phyloP scores from a whole-genome alignment of 64 coral and sea anemone genomes.

The Montipora cactus region DNA sequence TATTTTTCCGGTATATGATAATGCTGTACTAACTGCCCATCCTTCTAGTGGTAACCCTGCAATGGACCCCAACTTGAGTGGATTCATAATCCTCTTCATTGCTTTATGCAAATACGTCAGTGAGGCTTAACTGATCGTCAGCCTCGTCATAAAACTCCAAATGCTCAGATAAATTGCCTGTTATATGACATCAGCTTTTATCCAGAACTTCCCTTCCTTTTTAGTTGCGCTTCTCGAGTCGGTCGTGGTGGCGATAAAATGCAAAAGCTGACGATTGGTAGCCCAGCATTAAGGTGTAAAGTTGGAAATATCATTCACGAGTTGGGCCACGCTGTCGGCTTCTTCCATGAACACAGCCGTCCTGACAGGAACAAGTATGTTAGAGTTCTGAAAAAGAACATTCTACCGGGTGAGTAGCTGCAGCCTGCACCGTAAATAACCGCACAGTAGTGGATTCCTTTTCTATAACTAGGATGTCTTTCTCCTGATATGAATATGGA shows the following conservation, averaged over 20 bases:
- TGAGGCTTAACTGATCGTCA: too few relatives aligned
- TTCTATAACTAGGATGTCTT: too few relatives aligned
- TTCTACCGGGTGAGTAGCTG: conserved; percentile 59
- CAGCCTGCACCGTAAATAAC: neutral
- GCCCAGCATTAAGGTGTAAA: conserved; percentile 69
- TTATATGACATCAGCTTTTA: neutral
- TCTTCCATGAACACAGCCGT: conserved; percentile 86
- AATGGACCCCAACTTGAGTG: too few relatives aligned
- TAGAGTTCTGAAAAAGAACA: conserved; percentile 68
- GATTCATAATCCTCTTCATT: too few relatives aligned
- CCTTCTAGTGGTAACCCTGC: too few relatives aligned
- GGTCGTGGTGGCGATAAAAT: conserved; percentile 61
- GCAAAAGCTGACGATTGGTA: conserved; percentile 69
- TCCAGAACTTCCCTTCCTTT: neutral
- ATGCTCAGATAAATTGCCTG: too few relatives aligned
- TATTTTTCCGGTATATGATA: neutral
- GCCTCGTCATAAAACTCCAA: too few relatives aligned
- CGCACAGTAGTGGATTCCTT: too few relatives aligned
- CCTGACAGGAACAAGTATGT: conserved; percentile 81
- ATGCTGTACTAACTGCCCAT: neutral
- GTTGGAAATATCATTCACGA: conserved; percentile 87
- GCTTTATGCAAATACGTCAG: too few relatives aligned
- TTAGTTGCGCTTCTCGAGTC: conserved; percentile 72
- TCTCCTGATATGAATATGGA: too few relatives aligned
- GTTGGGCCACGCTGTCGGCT: conserved; percentile 81